Conservation (phyloP, 2,888 invertebrate genomes). For the Meiosimyza platycephala region DNA sequence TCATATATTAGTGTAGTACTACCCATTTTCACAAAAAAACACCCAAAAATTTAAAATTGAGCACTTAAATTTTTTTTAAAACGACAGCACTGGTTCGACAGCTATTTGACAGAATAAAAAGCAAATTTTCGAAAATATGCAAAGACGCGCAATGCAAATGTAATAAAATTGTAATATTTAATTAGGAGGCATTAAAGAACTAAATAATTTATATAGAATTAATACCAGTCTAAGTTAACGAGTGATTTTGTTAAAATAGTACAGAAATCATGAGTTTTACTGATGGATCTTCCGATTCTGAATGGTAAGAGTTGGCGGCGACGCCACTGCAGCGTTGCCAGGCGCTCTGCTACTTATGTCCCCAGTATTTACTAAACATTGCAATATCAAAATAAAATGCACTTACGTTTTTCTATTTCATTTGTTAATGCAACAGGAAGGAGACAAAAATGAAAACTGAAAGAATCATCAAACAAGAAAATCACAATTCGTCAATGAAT, state of each 20-base stretch:
- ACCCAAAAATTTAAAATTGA: no score
- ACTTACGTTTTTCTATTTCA: conserved; percentile 13
- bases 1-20: no score
- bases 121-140: conserved; percentile 11
- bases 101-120: conserved; percentile 22
- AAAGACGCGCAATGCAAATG: conserved; percentile 24
- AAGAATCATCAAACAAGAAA: conserved; percentile 46
- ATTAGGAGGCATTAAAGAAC: background rate
- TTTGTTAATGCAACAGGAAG: conserved; percentile 52
- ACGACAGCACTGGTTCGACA: no score
- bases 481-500: conserved; percentile 29
- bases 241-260: background rate
- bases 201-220: background rate
- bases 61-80: no score
- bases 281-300: conserved; percentile 60
- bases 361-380: background rate
- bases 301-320: conserved; percentile 55
- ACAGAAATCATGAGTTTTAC: conserved; percentile 56
- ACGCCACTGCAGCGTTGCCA: background rate
- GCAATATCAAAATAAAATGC: background rate
- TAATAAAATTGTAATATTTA: background rate
- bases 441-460: conserved; percentile 55
- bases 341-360: background rate
- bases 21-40: no score
- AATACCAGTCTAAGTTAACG: background rate